phyloP scores from a whole-genome alignment of 2,797 vertebrate genomes.

The Eptatretus atami region DNA sequence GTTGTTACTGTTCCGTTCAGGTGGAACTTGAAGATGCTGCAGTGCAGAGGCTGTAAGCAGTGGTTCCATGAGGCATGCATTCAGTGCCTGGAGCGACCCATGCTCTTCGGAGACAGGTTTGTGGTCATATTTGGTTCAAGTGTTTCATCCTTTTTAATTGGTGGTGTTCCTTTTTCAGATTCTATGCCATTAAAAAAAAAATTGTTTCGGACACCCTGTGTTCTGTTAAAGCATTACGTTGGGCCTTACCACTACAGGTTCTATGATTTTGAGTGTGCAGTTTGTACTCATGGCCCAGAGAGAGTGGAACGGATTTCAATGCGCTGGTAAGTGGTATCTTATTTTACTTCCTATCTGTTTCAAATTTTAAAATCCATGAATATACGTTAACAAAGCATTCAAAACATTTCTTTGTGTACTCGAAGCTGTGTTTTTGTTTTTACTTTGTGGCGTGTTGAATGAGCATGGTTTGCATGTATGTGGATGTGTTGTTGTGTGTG shows the following conservation, averaged over 20 bases:
- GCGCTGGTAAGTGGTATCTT: conserved; percentile 32
- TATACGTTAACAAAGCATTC: no score
- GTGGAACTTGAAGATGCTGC: conserved; percentile 97
- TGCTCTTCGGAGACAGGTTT: conserved; percentile 91
- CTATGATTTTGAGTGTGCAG: conserved; percentile 55
- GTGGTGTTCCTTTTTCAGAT: neutral
- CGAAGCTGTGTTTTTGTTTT: no score
- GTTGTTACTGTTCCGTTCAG: conserved; percentile 17
- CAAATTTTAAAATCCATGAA: no score
- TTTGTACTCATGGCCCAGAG: conserved; percentile 68
- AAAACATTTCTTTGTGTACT: no score
- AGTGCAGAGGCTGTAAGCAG: conserved; percentile 80
- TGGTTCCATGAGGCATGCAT: conserved; percentile 96
- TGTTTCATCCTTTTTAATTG: neutral
- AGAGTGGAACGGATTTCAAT: conserved; percentile 54
- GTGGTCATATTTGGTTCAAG: conserved; percentile 1
- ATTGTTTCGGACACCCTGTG: neutral
- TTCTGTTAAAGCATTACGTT: no score
- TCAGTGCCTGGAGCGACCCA: conserved; percentile 73
- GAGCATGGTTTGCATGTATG: no score
- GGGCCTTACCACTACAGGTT: conserved; percentile 22
- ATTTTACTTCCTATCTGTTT: no score
- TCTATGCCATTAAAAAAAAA: neutral
- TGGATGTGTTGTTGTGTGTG: neutral
- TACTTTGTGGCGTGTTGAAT: no score